Evolutionary conservation across 2,113 vertebrate genomes (phyloP).

Genomic region (Anhinga anhinga): DNA sequence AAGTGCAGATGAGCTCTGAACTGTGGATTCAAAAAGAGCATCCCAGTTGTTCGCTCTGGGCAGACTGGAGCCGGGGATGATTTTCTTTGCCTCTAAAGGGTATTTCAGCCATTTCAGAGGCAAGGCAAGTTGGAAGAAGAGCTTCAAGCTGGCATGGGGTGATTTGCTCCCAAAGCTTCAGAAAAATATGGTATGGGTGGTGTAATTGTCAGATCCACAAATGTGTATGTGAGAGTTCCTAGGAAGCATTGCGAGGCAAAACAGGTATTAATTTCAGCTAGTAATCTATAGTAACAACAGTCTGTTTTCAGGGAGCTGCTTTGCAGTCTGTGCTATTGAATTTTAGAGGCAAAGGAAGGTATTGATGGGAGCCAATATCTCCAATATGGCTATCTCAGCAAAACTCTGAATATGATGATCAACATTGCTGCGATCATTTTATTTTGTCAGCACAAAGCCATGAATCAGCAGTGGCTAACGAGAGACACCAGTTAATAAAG

Average conservation of each 20-base stretch:
- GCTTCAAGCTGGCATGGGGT: background rate
- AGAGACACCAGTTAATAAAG: background rate
- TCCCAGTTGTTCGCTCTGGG: background rate
- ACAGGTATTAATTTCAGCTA: background rate
- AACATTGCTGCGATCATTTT: background rate
- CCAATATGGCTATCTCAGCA: background rate
- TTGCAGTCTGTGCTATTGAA: background rate
- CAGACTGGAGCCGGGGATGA: background rate
- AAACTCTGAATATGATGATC: background rate
- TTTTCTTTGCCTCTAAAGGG: background rate
- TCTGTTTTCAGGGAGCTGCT: background rate
- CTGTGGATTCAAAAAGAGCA: background rate
- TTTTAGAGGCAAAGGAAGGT: background rate
- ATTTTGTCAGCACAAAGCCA: background rate
- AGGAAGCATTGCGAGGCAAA: background rate
- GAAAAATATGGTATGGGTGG: background rate
- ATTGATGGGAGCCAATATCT: background rate
- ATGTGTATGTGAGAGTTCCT: background rate
- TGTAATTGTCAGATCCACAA: background rate
- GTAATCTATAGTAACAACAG: background rate
- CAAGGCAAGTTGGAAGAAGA: background rate
- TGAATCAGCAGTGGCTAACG: background rate
- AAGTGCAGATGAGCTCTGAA: background rate
- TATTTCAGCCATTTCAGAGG: background rate
- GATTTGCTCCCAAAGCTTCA: background rate